These are phyloP conservation scores for Maccullochella peelii DNA, from an alignment of 2,113 vertebrate species.

Conservation along the genomic window DNA sequence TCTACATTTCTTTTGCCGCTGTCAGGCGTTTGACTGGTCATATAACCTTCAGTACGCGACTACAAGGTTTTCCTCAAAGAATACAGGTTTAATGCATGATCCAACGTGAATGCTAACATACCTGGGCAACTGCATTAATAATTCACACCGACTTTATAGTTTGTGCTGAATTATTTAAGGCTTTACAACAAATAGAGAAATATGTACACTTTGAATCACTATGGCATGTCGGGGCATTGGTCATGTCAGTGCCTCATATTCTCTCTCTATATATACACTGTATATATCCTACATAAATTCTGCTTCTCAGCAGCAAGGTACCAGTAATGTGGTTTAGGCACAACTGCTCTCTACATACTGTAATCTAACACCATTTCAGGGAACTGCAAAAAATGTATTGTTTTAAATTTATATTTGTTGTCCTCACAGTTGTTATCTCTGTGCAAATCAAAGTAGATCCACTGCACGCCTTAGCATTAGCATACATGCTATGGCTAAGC, in stretches of 20 bases:
- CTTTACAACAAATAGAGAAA: constrained; percentile 14
- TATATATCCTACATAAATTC: background rate
- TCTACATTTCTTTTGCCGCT: background rate
- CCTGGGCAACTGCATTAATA: constrained; percentile 31
- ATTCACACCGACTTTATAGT: constrained; percentile 39
- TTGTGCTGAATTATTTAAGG: constrained; percentile 68
- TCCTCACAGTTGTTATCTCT: background rate
- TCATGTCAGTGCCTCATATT: background rate
- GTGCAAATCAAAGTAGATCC: constrained; percentile 28
- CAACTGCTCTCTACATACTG: background rate
- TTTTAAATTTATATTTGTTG: background rate
- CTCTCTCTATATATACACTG: background rate
- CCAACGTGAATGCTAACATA: constrained; percentile 19
- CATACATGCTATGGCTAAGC: background rate
- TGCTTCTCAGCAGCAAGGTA: background rate
- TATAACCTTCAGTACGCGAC: background rate
- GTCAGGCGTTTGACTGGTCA: background rate
- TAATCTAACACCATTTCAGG: background rate
- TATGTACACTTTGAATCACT: constrained; percentile 11
- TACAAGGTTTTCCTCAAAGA: background rate
- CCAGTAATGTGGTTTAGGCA: background rate
- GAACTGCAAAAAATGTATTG: background rate
- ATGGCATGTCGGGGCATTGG: background rate
- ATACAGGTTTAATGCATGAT: constrained; percentile 18
- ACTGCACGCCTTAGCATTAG: constrained; percentile 26